Evolutionary conservation across 92 coral and sea anemone genomes (phyloP), one percentile per base, ranked within the genome.

Genomic region (Paragorgia papillata): DNA sequence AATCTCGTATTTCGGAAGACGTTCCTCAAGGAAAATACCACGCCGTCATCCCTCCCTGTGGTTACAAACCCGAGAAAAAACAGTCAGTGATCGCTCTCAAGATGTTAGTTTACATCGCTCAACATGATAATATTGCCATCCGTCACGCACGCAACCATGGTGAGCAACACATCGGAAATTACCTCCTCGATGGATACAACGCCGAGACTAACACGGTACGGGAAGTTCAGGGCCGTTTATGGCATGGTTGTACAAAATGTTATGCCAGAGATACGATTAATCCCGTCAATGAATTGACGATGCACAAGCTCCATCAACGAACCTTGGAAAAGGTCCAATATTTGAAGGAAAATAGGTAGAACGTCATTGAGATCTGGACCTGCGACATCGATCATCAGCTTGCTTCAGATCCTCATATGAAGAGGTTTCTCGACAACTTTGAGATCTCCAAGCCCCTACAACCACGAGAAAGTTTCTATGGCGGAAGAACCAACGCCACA

Each of bases 211-310:
- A 85, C 74, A 83, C 82, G 0, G 74, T 80, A 25, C 75, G 13
- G 24, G 86, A 86, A 27, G 35, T 73, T 48, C 54, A 74, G 0
- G 88, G 90, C 0, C 57, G 80, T 69, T 44, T 79, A 1, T 79
- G 80, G 83, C 90, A 82, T 22, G 90, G 88, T 12, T 81, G 84
- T 60, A 4, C 21, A 0, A 57, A 32, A 0, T 89, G 93, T 26
- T 89, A 40, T 61, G 29, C 73, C 6, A 53, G 77, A 40, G 48
- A 53, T 0, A 76, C 80, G 0, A 29, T 55, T 21, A 81, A 85
- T n/a, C n/a, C n/a, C 0, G 66, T 69, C 10, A 65, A 53, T 12
- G 37, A 51, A 0, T 5, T 33, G 22, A 41, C 82, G 14, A 83
- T 87, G 87, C 78, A 70, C 25, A 85, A 77, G 18, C 31, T 86